Conservation (phyloP, 2,888 invertebrate species). For the Acanthacorydalis orientalis region DNA sequence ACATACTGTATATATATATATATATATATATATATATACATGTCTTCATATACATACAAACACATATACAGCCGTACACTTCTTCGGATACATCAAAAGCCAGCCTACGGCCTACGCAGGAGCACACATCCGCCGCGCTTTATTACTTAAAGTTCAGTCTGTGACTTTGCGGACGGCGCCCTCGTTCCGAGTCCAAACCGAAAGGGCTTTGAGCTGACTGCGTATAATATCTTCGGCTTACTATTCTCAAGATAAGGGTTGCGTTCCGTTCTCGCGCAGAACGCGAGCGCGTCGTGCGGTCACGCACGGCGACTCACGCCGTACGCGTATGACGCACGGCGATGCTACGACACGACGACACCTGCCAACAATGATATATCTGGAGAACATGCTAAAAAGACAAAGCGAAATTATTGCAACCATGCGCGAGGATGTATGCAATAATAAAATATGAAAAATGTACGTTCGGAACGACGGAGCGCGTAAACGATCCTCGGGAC, state of each 20-base stretch:
- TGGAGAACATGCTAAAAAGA: conserved; percentile 13
- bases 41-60: too few relatives aligned
- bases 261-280: background rate
- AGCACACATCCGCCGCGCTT: too few relatives aligned
- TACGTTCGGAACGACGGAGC: background rate
- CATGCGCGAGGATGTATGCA: conserved; percentile 10
- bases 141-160: too few relatives aligned
- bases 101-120: too few relatives aligned
- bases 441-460: conserved; percentile 13
- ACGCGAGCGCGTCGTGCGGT: too few relatives aligned
- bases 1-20: too few relatives aligned
- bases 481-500: background rate
- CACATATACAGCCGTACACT: too few relatives aligned
- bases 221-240: background rate
- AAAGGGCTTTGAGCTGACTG: background rate
- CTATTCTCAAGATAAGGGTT: background rate
- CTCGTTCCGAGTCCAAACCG: background rate
- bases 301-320: background rate
- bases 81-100: too few relatives aligned
- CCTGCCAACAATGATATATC: conserved; percentile 11
- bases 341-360: background rate
- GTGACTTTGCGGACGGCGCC: too few relatives aligned
- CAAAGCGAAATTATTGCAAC: conserved; percentile 13
- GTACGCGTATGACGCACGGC: background rate
- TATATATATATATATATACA: too few relatives aligned